Conservation (phyloP, 2,888 invertebrate species). For the Drosophila ustulata region DNA sequence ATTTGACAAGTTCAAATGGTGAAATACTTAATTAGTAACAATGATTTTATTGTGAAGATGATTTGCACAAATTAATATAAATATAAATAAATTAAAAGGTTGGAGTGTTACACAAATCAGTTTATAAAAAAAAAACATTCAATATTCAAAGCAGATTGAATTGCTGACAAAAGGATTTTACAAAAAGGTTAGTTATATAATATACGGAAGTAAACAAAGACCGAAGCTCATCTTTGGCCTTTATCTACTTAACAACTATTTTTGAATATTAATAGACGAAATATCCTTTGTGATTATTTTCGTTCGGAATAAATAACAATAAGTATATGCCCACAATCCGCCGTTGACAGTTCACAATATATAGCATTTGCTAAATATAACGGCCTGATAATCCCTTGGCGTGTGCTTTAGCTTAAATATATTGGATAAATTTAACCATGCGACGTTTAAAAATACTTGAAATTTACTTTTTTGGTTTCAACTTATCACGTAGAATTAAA, state of each 20-base stretch:
- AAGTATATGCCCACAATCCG: not conserved
- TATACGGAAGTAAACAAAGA: not conserved
- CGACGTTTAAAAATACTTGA: not conserved
- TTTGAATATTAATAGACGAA: not conserved
- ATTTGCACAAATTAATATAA: conserved; percentile 42
- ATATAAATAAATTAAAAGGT: not conserved
- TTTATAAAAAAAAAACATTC: not conserved
- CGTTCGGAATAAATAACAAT: not conserved
- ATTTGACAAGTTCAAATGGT: conserved; percentile 59
- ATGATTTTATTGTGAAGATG: conserved; percentile 44
- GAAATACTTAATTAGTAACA: conserved; percentile 52
- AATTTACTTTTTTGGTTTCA: not conserved
- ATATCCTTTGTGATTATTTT: not conserved
- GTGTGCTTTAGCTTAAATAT: conserved; percentile 24
- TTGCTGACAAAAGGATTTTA: conserved; percentile 10
- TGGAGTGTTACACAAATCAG: conserved; percentile 2
- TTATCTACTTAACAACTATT: not conserved
- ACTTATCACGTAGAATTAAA: not conserved
- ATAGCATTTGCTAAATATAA: conserved; percentile 15
- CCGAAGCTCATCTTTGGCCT: not conserved
- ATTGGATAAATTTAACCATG: not conserved
- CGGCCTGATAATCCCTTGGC: conserved; percentile 6
- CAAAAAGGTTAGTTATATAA: conserved; percentile 34
- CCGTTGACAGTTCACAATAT: not conserved
- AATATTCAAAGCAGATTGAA: not conserved